phyloP scores from a whole-genome alignment of 2,797 vertebrate genomes.

The Nasua narica region DNA sequence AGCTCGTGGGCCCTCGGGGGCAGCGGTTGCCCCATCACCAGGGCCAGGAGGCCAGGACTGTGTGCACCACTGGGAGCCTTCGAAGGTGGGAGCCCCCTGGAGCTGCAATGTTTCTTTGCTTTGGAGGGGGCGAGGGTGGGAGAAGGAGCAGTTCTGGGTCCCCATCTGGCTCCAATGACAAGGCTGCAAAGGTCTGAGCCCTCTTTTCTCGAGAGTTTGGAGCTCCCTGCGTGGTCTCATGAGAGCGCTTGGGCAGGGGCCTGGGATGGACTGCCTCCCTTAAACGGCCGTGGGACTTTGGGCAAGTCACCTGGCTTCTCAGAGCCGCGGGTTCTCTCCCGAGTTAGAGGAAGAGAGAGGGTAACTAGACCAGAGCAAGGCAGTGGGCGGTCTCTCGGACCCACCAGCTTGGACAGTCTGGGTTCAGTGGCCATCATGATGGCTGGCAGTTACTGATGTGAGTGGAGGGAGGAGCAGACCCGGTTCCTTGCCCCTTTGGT shows the following conservation, averaged over 20 bases:
- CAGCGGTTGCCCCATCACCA: not conserved
- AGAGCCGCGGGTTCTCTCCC: not conserved
- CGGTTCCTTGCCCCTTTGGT: not conserved
- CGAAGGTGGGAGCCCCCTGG: conserved; percentile 22
- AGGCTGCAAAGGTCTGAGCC: not conserved
- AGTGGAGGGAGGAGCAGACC: not conserved
- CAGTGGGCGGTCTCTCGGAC: not conserved
- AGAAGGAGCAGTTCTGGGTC: not conserved
- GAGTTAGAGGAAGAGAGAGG: not conserved
- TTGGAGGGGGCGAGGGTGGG: not conserved
- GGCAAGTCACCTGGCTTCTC: not conserved
- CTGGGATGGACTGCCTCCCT: no score
- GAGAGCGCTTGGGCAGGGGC: not conserved
- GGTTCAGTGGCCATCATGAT: not conserved
- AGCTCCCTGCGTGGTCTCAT: not conserved
- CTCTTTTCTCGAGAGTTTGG: not conserved
- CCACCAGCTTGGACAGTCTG: rapidly evolving
- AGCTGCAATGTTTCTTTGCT: not conserved
- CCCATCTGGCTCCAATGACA: not conserved
- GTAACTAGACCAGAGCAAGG: not conserved
- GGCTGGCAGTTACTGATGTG: not conserved
- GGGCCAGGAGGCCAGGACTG: not conserved
- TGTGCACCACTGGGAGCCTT: not conserved
- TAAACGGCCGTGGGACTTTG: not conserved
- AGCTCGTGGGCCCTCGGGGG: not conserved